Conservation (phyloP, 1,140 invertebrate species). For the Dendrolimus punctatus region DNA sequence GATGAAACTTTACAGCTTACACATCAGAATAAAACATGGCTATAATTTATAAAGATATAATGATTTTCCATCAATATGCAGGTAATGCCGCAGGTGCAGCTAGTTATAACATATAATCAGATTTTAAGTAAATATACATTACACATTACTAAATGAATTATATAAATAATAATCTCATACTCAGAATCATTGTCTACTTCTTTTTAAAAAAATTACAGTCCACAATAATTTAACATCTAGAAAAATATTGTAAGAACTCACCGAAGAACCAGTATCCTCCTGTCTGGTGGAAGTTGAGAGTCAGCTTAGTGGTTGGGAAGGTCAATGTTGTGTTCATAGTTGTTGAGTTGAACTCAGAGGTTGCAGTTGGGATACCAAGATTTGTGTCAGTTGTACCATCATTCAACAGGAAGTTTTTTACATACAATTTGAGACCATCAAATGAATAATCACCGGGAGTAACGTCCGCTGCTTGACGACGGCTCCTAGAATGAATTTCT, state of each 20-base stretch:
- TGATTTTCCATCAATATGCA: too few species aligned
- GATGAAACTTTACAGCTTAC: too few species aligned
- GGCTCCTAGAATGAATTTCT: conserved; percentile 27
- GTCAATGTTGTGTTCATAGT: conserved; percentile 27
- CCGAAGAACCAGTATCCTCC: conserved; percentile 56
- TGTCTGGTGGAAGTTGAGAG: conserved; percentile 32
- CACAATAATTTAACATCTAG: too few species aligned
- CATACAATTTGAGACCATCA: conserved; percentile 37
- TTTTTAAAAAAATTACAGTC: too few species aligned
- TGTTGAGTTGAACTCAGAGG: conserved; percentile 12
- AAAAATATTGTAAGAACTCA: conserved; percentile 27
- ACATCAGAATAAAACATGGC: too few species aligned
- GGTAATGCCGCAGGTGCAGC: too few species aligned
- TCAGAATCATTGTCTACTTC: too few species aligned
- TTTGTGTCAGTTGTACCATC: conserved; percentile 8
- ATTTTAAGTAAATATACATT: too few species aligned
- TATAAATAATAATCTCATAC: too few species aligned
- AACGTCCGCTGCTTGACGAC: conserved; percentile 27
- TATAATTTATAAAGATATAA: too few species aligned
- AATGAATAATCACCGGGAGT: conserved; percentile 16
- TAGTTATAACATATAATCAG: too few species aligned
- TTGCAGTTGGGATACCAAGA: conserved; percentile 12
- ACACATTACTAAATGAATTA: too few species aligned
- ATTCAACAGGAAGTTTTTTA: conserved; percentile 14
- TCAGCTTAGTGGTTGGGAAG: conserved; percentile 26